Evolutionary conservation across 2,797 vertebrate species (phyloP).

Genomic region (Rhabdomys pumilio): DNA sequence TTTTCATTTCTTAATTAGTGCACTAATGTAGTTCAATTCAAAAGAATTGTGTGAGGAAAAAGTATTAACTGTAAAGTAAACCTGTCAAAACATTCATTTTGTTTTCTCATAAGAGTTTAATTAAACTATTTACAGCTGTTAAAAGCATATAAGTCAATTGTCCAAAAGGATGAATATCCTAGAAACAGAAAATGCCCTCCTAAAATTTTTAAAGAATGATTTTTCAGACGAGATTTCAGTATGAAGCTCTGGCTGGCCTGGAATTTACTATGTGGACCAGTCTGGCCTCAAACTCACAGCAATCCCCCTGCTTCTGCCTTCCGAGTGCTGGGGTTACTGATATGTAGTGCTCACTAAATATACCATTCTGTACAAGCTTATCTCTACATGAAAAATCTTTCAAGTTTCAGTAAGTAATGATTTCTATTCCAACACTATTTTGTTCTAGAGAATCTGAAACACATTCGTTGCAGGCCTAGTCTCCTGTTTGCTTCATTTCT

Average conservation of each 20-base stretch:
- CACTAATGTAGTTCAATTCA: not conserved
- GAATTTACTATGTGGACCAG: not conserved
- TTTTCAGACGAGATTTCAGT: not conserved
- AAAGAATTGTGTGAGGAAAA: not conserved
- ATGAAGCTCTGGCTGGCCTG: not conserved
- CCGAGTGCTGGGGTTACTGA: not conserved
- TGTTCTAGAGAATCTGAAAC: not conserved
- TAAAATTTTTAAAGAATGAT: not conserved
- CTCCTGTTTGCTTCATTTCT: constrained; percentile 45
- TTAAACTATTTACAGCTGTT: constrained; percentile 21
- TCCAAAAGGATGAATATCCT: not conserved
- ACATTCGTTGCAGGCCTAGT: not conserved
- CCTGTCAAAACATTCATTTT: constrained; percentile 2
- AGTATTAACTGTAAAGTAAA: not conserved
- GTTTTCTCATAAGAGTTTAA: constrained; percentile 24
- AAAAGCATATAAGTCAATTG: not conserved
- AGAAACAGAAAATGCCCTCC: constrained; percentile 24
- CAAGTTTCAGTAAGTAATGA: constrained; percentile 23
- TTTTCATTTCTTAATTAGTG: not conserved
- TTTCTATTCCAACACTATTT: constrained; percentile 12
- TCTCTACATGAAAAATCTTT: constrained; percentile 1
- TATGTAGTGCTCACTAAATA: not conserved
- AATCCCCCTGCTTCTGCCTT: not conserved
- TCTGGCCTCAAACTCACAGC: not conserved
- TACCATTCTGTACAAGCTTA: not conserved